Evolutionary conservation across 1,140 invertebrate species (phyloP).

Genomic region (Sinella curviseta): DNA sequence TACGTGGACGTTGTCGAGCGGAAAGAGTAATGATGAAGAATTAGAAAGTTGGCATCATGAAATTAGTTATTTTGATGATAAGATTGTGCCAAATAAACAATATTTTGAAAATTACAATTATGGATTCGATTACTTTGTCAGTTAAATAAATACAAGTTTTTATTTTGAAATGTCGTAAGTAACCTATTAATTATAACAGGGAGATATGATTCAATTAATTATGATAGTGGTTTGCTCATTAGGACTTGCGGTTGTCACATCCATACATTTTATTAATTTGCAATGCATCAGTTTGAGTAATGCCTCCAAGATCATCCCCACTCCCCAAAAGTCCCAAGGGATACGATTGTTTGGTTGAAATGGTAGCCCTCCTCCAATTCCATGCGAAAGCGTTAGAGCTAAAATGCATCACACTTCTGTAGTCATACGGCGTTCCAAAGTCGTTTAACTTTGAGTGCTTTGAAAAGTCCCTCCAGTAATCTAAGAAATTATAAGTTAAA

Average conservation of each 20-base stretch:
- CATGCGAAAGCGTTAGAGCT: not conserved
- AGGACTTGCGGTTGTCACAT: not conserved
- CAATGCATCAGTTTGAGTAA: not conserved
- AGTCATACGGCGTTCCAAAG: not conserved
- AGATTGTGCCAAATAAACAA: not conserved
- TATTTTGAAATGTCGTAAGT: no score
- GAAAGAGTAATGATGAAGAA: not conserved
- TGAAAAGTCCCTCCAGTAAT: not conserved
- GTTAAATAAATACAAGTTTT: no score
- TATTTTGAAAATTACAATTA: not conserved
- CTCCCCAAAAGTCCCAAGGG: not conserved
- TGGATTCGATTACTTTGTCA: no score
- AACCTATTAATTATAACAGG: no score
- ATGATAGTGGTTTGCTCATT: not conserved
- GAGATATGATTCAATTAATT: not conserved
- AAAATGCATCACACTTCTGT: not conserved
- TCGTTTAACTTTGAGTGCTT: not conserved
- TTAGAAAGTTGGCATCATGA: not conserved
- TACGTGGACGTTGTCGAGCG: not conserved
- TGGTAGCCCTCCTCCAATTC: not conserved
- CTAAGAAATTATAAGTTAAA: no score
- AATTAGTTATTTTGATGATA: not conserved
- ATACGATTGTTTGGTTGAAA: not conserved
- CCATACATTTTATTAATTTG: constrained; percentile 6
- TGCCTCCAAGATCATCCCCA: not conserved